Percentiles rank a stretch among this genome's conserved stretches.
phyloP scores from a whole-genome alignment of 2,113 vertebrate species.

The Poecilia latipinna region DNA sequence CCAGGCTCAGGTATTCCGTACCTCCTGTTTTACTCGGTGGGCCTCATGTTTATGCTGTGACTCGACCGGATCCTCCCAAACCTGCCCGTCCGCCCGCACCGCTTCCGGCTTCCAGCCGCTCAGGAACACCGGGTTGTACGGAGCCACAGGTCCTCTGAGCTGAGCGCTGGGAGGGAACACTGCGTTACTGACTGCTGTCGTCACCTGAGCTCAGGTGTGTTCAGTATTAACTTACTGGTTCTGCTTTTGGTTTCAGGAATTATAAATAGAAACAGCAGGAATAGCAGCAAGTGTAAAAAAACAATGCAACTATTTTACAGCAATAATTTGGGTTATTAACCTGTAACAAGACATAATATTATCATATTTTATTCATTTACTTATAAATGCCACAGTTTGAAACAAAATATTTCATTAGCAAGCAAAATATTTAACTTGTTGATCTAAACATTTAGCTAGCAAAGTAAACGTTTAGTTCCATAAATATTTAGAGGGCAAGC shows the following conservation, averaged over 20 bases:
- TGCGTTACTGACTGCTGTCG: neutral
- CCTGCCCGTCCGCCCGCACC: slow-evolving; percentile 72
- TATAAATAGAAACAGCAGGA: neutral
- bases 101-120: slow-evolving; percentile 83
- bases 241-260: neutral
- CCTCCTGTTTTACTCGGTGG: slow-evolving; percentile 71
- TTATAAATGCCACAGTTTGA: no score
- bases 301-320: neutral
- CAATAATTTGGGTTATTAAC: neutral
- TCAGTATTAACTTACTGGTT: neutral
- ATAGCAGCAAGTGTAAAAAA: neutral
- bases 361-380: no score
- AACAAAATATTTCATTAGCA: no score
- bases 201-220: slow-evolving; percentile 15
- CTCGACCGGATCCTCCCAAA: slow-evolving; percentile 89
- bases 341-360: no score
- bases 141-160: slow-evolving; percentile 74
- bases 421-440: no score
- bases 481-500: no score
- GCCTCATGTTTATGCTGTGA: slow-evolving; percentile 85
- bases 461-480: no score
- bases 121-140: slow-evolving; percentile 83
- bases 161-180: slow-evolving; percentile 73
- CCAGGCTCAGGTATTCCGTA: slow-evolving; percentile 45
- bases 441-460: no score